Base-by-base conservation (phyloP, 2,888 invertebrate species). In the Calliopum simillimum region DNA sequence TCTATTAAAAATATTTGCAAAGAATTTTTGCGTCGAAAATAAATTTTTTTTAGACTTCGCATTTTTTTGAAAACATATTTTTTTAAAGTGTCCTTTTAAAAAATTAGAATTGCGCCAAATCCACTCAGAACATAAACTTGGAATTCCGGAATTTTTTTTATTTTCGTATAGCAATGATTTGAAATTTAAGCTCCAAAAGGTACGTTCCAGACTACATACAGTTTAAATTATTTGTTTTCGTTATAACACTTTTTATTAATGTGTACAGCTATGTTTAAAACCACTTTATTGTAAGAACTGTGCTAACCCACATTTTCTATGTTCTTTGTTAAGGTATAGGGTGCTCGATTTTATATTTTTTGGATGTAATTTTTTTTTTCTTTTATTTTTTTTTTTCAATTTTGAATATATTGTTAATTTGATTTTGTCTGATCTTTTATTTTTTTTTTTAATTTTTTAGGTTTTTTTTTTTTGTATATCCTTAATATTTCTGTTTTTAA, bases 391-490 rank as follows among this genome's bases (percentile, higher is more conserved):
- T 73, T 72, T 46, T 64, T 71, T 43, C 61, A 46, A 68, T 56
- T 69, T 74, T 69, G 70, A 70, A n/a, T n/a, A n/a, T n/a, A n/a
- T n/a, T n/a, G n/a, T 72, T 71, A 69, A 69, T 67, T 69, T 70
- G 55, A 51, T 68, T n/a, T 68, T 68, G 68, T 55, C 68, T 33
- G 5, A 33, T 33, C 8, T 33, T 33, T 33, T 6, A 33, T 8
- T 8, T 33, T 33, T 33, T 33, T 33, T 33, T 3, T 33, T 19
- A 8, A 62, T 25, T 14, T 62, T 6, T 14, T 25, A 23, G 6
- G 19, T 5, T 47, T 19, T 43, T 59, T 13, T 23, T 55, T 21
- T 21, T 33, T 47, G 33, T 61, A 19, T 23, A 43, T 53, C n/a
- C 47, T 66, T 62, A 46, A 53, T 43, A 16, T 33, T 33, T 8